phyloP scores from a whole-genome alignment of 2,797 vertebrate species.

The Oreochromis grahami region DNA sequence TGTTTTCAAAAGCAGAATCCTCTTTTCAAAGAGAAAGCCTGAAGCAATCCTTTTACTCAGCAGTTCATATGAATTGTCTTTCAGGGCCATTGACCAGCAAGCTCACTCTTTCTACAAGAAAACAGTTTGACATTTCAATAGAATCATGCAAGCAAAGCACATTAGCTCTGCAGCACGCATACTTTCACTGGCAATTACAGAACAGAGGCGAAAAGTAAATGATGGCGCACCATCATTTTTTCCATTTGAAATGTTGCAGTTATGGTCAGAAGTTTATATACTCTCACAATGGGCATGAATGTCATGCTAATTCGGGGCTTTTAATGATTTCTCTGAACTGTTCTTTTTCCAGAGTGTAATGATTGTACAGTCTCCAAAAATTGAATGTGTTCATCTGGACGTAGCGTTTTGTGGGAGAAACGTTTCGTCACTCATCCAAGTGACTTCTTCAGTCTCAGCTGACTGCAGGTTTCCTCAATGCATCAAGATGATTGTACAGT shows the following conservation, averaged over 20 bases:
- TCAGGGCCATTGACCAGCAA: slow-evolving; percentile 42
- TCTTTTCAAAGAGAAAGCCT: slow-evolving; percentile 4
- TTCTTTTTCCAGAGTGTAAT: neutral
- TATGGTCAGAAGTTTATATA: neutral
- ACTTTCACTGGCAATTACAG: slow-evolving; percentile 49
- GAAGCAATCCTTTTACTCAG: slow-evolving; percentile 9
- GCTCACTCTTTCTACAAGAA: slow-evolving; percentile 12
- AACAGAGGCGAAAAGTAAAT: slow-evolving; percentile 34
- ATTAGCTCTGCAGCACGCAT: slow-evolving; percentile 54
- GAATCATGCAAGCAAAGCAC: slow-evolving; percentile 41
- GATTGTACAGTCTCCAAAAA: neutral
- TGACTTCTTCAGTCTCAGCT: too few relatives aligned
- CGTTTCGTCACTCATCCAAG: too few relatives aligned
- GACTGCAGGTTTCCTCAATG: too few relatives aligned
- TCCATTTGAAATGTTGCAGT: neutral
- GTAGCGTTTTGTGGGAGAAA: too few relatives aligned
- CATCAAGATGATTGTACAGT: neutral
- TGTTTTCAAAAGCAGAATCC: neutral
- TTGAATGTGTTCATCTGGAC: too few relatives aligned
- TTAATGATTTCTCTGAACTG: neutral
- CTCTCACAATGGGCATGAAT: neutral
- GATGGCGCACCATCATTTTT: slow-evolving; percentile 14
- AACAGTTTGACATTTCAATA: slow-evolving; percentile 48
- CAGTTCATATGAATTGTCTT: slow-evolving; percentile 22
- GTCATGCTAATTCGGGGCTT: neutral